Conservation (phyloP, 1,140 invertebrate species). For the Anastatus disparis region DNA sequence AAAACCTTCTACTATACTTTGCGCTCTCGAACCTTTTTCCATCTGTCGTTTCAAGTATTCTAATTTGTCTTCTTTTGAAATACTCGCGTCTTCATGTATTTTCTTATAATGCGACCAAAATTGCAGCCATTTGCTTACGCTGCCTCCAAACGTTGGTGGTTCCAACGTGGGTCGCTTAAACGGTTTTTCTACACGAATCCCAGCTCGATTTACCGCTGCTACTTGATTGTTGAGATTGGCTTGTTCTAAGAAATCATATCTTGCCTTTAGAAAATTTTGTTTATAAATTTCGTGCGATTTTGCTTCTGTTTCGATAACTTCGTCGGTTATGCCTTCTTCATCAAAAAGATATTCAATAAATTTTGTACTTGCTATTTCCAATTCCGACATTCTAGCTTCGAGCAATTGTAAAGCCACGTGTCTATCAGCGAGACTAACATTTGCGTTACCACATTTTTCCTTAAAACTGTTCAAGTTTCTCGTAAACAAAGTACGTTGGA, state of each 20-base stretch:
- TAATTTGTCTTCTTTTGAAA: conserved; percentile 51
- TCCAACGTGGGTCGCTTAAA: conserved; percentile 51
- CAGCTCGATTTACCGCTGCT: too few species aligned
- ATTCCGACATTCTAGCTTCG: background rate
- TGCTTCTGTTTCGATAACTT: too few species aligned
- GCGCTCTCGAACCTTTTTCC: conserved; percentile 35
- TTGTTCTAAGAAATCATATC: too few species aligned
- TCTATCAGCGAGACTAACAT: too few species aligned
- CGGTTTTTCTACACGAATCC: conserved; percentile 9
- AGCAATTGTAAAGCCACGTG: too few species aligned
- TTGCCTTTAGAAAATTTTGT: too few species aligned
- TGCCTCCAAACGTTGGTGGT: conserved; percentile 51
- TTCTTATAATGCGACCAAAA: conserved; percentile 58
- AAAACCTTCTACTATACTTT: conserved; percentile 40
- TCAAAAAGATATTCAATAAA: too few species aligned
- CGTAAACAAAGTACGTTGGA: too few species aligned
- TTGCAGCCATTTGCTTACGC: conserved; percentile 53
- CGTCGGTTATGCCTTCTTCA: background rate
- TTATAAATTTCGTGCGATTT: too few species aligned
- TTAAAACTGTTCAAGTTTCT: too few species aligned
- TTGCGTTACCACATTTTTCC: too few species aligned
- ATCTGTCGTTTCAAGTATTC: conserved; percentile 46
- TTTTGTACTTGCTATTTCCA: too few species aligned
- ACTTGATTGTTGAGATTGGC: background rate
- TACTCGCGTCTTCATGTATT: conserved; percentile 51